These are phyloP conservation scores for Rosalia funebris DNA, from an alignment of 2,888 invertebrate species.

Conservation along the genomic window DNA sequence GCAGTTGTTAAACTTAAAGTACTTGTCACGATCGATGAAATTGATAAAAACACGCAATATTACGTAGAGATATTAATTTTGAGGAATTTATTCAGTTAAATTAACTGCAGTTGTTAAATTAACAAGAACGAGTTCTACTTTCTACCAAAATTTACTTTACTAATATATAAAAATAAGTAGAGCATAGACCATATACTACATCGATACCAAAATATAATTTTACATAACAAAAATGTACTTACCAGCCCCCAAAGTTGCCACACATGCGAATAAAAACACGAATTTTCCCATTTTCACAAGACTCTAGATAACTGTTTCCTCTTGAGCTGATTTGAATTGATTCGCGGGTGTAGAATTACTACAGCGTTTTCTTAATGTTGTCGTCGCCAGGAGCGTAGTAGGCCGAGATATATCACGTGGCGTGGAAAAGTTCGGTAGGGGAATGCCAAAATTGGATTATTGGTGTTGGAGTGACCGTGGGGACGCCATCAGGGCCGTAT, in stretches of 20 bases:
- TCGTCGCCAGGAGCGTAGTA: neutral
- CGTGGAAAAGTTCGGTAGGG: neutral
- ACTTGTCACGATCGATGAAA: no score
- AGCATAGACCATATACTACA: no score
- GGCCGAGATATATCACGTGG: constrained; percentile 19
- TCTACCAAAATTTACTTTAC: no score
- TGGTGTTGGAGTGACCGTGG: neutral
- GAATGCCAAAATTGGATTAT: neutral
- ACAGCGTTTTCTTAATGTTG: neutral
- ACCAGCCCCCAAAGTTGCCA: neutral
- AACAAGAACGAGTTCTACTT: no score
- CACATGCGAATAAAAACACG: constrained; percentile 11
- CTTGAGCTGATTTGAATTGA: neutral
- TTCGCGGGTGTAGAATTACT: neutral
- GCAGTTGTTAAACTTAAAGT: no score
- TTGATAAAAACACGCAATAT: no score
- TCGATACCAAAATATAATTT: no score
- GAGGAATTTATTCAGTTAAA: no score
- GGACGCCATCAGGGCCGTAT: neutral
- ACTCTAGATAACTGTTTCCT: neutral
- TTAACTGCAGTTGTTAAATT: no score
- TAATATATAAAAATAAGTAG: no score
- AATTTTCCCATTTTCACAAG: constrained; percentile 2
- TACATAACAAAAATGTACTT: no score
- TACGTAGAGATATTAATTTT: no score